Evolutionary conservation across 2,888 invertebrate genomes (phyloP).

Genomic region (Saturnia japonica): DNA sequence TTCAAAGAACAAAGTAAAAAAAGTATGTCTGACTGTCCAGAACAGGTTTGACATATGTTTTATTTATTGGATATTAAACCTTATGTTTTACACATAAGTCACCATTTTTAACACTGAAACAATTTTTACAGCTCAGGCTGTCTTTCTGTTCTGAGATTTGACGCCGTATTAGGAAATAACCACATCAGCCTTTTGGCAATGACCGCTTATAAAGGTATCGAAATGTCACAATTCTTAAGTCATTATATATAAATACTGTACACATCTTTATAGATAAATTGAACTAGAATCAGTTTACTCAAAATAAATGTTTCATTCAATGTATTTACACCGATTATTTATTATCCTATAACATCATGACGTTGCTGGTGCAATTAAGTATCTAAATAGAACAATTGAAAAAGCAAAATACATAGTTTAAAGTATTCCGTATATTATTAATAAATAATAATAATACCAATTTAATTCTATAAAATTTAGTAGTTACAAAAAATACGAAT

Average conservation of each 20-base stretch:
- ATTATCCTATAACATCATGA: neutral
- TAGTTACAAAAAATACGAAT: neutral
- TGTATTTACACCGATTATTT: neutral
- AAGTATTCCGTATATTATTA: neutral
- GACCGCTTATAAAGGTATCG: constrained; percentile 66
- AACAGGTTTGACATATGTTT: constrained; percentile 56
- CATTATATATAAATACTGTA: neutral
- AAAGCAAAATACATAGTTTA: neutral
- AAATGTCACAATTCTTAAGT: constrained; percentile 45
- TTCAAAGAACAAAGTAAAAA: constrained; percentile 51
- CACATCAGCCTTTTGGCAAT: constrained; percentile 75
- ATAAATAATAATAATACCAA: no score
- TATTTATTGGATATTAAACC: constrained; percentile 56
- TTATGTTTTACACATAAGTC: constrained; percentile 54
- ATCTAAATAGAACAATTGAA: neutral
- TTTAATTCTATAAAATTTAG: neutral
- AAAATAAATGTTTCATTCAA: neutral
- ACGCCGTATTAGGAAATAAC: constrained; percentile 74
- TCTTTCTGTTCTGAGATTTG: constrained; percentile 64
- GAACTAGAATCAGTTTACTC: neutral
- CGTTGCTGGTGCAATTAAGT: neutral
- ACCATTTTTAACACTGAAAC: constrained; percentile 55
- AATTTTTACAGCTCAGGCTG: constrained; percentile 46
- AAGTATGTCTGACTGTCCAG: constrained; percentile 58
- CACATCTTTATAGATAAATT: neutral